Percentiles rank a stretch among this genome's conserved stretches.
These are phyloP conservation scores for Diogma glabrata DNA, from an alignment of 2,888 invertebrate genomes.

Conservation along the genomic window DNA sequence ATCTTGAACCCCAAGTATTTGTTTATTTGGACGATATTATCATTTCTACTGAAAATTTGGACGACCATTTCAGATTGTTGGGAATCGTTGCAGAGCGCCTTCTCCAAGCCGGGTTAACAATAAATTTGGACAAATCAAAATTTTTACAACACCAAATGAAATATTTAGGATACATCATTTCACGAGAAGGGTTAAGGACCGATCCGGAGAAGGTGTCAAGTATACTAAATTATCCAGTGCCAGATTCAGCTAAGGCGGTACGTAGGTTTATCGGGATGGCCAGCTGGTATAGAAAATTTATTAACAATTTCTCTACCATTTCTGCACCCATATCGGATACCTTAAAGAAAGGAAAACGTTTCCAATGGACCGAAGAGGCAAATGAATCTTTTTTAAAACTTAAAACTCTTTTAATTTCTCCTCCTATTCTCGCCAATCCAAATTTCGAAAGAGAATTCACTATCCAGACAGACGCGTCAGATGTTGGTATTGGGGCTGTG, in stretches of 20 bases:
- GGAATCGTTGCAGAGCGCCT: conserved; percentile 13
- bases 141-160: conserved; percentile 14
- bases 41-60: conserved; percentile 5
- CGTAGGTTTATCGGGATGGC: background rate
- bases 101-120: conserved; percentile 11
- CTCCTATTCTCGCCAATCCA: conserved; percentile 3
- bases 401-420: background rate
- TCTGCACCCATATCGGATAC: no score
- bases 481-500: no score
- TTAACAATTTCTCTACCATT: no score
- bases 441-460: background rate
- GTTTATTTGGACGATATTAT: conserved; percentile 15
- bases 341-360: no score
- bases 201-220: conserved; percentile 9
- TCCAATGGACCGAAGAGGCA: background rate
- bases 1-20: conserved; percentile 15
- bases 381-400: conserved; percentile 5
- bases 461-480: no score
- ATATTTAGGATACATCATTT: conserved; percentile 19
- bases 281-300: no score
- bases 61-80: conserved; percentile 12
- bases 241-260: background rate
- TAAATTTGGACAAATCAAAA: conserved; percentile 16
- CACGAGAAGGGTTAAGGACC: conserved; percentile 14
- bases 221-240: conserved; percentile 8